These are phyloP conservation scores for Protaetia brevitarsis DNA, from an alignment of 1,140 invertebrate genomes.

Conservation along the genomic window DNA sequence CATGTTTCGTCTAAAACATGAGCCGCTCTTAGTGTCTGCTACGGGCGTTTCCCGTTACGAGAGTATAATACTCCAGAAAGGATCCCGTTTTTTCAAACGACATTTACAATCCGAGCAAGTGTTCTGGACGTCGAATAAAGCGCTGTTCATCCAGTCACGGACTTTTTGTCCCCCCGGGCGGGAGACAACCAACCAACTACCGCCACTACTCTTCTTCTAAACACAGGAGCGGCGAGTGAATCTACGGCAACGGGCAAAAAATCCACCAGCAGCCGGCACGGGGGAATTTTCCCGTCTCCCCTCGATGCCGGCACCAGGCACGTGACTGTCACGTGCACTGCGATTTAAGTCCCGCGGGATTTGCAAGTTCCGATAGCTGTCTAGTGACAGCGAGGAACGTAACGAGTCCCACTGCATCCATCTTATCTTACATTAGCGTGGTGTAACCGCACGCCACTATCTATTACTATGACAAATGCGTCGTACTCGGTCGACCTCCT, in stretches of 20 bases:
- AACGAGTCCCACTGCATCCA: constrained; percentile 25
- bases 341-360: constrained; percentile 24
- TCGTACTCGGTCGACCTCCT: constrained; percentile 13
- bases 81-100: no score
- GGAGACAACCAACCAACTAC: no score
- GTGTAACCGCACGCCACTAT: constrained; percentile 25
- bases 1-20: no score
- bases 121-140: no score
- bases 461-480: constrained; percentile 30
- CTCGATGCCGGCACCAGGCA: no score
- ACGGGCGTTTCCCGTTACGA: no score
- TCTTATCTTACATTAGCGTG: constrained; percentile 23
- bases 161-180: no score
- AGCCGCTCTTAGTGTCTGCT: no score
- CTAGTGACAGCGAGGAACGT: constrained; percentile 18
- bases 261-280: background rate
- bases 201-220: no score
- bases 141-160: no score
- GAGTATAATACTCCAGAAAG: no score
- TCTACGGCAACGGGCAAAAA: background rate
- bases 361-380: constrained; percentile 13
- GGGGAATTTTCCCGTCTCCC: background rate
- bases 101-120: no score
- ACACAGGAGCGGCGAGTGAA: background rate
- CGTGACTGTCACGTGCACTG: constrained; percentile 26